Evolutionary conservation across 2,888 invertebrate species (phyloP).

Genomic region (Hecatera dysodea): DNA sequence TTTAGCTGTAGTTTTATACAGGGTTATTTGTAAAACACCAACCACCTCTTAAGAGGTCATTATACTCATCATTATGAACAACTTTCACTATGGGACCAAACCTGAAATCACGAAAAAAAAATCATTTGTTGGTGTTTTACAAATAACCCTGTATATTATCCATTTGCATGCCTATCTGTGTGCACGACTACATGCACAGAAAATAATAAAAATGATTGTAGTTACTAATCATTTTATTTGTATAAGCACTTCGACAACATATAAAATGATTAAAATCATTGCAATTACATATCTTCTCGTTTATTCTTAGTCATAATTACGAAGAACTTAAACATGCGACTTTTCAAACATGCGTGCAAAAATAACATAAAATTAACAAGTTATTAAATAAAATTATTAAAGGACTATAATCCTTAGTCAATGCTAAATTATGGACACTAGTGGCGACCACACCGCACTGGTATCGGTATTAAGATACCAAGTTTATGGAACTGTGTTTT

Average conservation of each 20-base stretch:
- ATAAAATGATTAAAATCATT: constrained; percentile 24
- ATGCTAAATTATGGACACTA: constrained; percentile 25
- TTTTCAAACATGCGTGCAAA: constrained; percentile 13
- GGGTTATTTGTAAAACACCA: no score
- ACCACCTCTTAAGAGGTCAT: no score
- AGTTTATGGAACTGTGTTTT: constrained; percentile 22
- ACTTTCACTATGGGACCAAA: no score
- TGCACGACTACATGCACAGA: background rate
- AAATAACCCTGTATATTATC: no score
- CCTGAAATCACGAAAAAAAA: no score
- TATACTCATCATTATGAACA: no score
- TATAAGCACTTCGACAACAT: background rate
- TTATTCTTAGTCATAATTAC: constrained; percentile 3
- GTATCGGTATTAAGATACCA: constrained; percentile 40
- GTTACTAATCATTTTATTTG: background rate
- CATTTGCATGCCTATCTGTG: background rate
- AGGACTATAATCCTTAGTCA: constrained; percentile 6
- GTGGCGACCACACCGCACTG: constrained; percentile 42
- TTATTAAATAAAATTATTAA: constrained; percentile 26
- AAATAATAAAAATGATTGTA: background rate
- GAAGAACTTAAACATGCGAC: constrained; percentile 10
- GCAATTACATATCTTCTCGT: constrained; percentile 13
- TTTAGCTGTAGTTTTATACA: no score
- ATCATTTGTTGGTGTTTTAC: no score
- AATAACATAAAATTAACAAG: constrained; percentile 39